These are phyloP conservation scores for Ictidomys tridecemlineatus DNA, from an alignment of 2,113 vertebrate species.

Conservation along the genomic window DNA sequence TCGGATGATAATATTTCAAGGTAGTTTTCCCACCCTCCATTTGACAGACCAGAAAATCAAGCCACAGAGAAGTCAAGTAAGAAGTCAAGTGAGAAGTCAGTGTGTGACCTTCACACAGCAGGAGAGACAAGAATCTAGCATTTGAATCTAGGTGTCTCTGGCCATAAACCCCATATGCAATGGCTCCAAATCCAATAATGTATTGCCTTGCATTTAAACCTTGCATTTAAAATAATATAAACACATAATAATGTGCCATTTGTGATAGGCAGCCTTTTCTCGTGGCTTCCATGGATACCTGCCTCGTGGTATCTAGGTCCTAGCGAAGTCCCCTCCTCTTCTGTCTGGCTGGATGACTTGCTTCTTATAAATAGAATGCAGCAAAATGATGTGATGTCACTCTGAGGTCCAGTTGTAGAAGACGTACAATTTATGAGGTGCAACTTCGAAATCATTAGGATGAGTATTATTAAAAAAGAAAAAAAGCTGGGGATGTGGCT, in stretches of 20 bases:
- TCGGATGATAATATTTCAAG: not conserved
- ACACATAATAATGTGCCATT: not conserved
- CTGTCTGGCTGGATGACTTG: not conserved
- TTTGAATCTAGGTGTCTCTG: not conserved
- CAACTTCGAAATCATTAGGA: not conserved
- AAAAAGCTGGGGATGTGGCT: too few relatives aligned
- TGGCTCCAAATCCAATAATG: not conserved
- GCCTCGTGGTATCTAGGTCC: not conserved
- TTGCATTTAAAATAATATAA: not conserved
- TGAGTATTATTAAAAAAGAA: not conserved
- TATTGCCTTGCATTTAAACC: not conserved
- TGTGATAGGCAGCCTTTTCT: not conserved
- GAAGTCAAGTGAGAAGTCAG: too few relatives aligned
- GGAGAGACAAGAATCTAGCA: not conserved
- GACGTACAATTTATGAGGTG: not conserved
- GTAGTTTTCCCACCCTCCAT: not conserved
- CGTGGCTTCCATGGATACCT: not conserved
- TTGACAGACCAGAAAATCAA: conserved; percentile 8
- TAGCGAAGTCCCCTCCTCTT: not conserved
- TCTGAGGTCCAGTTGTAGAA: not conserved
- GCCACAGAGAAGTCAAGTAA: not conserved
- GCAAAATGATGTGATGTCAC: not conserved
- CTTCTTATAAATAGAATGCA: not conserved
- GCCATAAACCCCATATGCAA: not conserved
- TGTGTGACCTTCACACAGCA: not conserved